phyloP scores from a whole-genome alignment of 2,797 vertebrate species.

The Etheostoma perlongum region DNA sequence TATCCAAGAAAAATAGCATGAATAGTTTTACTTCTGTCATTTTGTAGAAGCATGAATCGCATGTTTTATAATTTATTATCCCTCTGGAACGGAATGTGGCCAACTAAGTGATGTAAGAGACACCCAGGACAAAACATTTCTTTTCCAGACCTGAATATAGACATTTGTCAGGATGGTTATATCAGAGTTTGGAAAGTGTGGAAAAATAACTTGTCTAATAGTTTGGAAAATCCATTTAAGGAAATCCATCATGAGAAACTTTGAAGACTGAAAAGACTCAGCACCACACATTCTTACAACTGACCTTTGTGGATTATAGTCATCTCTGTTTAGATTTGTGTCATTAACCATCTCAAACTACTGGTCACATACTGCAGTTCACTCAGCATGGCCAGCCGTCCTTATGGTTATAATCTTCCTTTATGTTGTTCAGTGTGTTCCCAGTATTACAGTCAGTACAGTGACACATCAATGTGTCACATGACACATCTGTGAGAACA shows the following conservation, averaged over 20 bases:
- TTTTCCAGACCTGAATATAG: conserved; percentile 7
- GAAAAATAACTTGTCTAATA: conserved; percentile 21
- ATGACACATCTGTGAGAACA: conserved; percentile 7
- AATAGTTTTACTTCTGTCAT: conserved; percentile 36
- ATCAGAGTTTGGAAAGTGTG: conserved; percentile 8
- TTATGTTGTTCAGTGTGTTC: conserved; percentile 17
- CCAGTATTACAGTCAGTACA: not conserved
- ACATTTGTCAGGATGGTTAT: not conserved
- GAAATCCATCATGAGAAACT: conserved; percentile 12
- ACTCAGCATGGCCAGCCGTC: not conserved
- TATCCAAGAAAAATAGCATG: conserved; percentile 8
- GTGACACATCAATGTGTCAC: not conserved
- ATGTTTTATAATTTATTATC: conserved; percentile 35
- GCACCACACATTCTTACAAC: not conserved
- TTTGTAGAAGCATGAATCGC: conserved; percentile 19
- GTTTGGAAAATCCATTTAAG: not conserved
- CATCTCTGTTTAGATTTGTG: conserved; percentile 1
- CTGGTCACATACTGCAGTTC: not conserved
- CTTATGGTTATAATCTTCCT: conserved; percentile 1
- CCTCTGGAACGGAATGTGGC: conserved; percentile 15
- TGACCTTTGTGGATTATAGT: not conserved
- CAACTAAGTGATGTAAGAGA: conserved; percentile 16
- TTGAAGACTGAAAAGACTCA: not conserved
- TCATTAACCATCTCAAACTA: not conserved
- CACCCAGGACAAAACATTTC: conserved; percentile 9